Conservation (phyloP, 2,888 invertebrate species). For the Sabatieria punctata region DNA sequence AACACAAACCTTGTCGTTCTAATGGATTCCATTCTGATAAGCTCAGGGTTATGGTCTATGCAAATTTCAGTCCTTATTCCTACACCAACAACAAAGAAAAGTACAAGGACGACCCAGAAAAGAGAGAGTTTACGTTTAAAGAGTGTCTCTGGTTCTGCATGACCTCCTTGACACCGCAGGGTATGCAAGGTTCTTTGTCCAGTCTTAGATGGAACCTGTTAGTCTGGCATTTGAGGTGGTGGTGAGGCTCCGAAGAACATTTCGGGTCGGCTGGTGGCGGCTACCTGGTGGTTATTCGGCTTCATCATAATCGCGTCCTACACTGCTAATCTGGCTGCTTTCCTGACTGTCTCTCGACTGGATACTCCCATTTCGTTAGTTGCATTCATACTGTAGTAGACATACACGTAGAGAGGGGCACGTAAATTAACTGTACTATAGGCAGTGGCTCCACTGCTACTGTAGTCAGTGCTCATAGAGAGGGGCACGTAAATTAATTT, state of each 20-base stretch:
- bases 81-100: slow-evolving; percentile 79
- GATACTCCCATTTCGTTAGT: slow-evolving; percentile 24
- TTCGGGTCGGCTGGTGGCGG: slow-evolving; percentile 80
- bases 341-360: slow-evolving; percentile 53
- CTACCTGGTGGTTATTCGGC: slow-evolving; percentile 97
- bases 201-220: no score
- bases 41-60: no score
- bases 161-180: slow-evolving; percentile 82
- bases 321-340: slow-evolving; percentile 92
- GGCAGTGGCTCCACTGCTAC: no score
- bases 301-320: slow-evolving; percentile 97
- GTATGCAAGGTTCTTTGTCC: slow-evolving; percentile 28
- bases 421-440: no score
- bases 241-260: slow-evolving; percentile 90
- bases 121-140: no score
- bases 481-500: no score
- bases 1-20: no score
- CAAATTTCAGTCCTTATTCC: slow-evolving; percentile 77
- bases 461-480: no score
- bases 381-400: no score
- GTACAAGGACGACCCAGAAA: slow-evolving; percentile 53
- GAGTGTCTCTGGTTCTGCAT: no score
- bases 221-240: slow-evolving; percentile 58
- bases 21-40: no score
- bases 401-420: no score